Evolutionary conservation across 2,797 vertebrate genomes (phyloP), one percentile per base, ranked within the genome.

Genomic region (Melanotaenia nigrans): DNA sequence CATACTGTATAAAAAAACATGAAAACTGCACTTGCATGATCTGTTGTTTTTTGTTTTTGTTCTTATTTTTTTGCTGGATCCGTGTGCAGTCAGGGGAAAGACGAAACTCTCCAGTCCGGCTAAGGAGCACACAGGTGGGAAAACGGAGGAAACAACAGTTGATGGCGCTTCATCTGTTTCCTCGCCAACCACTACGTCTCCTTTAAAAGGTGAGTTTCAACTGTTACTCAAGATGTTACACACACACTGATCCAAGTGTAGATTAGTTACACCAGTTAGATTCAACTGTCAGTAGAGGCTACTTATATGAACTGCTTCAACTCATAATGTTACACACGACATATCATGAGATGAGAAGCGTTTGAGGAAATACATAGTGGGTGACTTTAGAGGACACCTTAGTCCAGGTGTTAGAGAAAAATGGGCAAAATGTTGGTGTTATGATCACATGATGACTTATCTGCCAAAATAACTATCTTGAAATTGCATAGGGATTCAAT

Each of bases 141-240:
- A 24, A 28, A 62, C 49, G 24, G 82, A 68, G 25, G 74, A 55
- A 9, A 59, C 64, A 2, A 7, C 65, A 1, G 68, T 45, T 10
- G 77, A 78, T 0, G 8, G 36, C 22, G 40, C 59, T 56, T 22
- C 55, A 30, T 57, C 71, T 0, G 18, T 62, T 61, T 73, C 82
- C 4, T 85, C 81, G 18, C 75, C 89, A 49, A 14, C 10, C 60
- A 47, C 59, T 47, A 87, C n/a, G 62, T 90, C 87, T 64, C 82
- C 89, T 61, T 54, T 49, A 3, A 92, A 84, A 86, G 83, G 91
- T 90, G 33, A 85, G 68, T 25, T 22, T 4, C 30, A 54, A 3
- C 14, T 32, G 33, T 45, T 59, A 38, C 9, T 24, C 2, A 16
- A 51, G 53, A 22, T 36, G 16, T 20, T 38, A 11, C n/a, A n/a